Evolutionary conservation across 2,113 vertebrate genomes (phyloP).

Genomic region (Poicephalus gulielmi): DNA sequence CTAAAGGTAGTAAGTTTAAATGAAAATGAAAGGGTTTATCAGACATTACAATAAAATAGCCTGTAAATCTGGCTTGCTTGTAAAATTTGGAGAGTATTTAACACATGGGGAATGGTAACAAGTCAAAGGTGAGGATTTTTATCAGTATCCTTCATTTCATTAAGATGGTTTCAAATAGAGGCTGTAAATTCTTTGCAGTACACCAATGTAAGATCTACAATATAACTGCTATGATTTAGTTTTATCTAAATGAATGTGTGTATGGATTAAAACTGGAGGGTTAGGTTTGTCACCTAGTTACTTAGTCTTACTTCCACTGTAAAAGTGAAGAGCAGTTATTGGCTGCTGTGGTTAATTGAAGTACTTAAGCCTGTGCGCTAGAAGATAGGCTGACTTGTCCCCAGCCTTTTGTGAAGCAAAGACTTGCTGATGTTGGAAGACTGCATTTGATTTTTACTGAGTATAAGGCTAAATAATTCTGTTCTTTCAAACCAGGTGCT

Average conservation of each 20-base stretch:
- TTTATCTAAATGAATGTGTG: neutral
- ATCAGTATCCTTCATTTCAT: neutral
- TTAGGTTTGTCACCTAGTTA: neutral
- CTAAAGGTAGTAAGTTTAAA: slow-evolving; percentile 72
- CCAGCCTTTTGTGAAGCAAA: neutral
- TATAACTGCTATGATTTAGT: neutral
- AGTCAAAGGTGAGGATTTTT: neutral
- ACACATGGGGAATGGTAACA: neutral
- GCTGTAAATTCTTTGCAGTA: neutral
- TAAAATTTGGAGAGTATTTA: neutral
- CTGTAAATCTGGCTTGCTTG: neutral
- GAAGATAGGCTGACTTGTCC: neutral
- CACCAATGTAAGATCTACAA: neutral
- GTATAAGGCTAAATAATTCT: neutral
- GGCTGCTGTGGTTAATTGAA: neutral
- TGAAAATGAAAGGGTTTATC: neutral
- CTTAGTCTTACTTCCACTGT: neutral
- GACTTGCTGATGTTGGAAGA: neutral
- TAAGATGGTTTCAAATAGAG: neutral
- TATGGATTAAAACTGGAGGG: neutral
- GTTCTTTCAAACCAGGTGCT: slow-evolving; percentile 73
- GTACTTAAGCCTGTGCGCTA: neutral
- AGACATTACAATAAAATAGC: neutral
- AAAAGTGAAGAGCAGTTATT: neutral
- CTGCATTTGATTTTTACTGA: neutral